A percentile compares a stretch with the other conserved stretches of the same genome.
Conservation (phyloP, 2,888 invertebrate species). For the Gymnosoma rotundatum region DNA sequence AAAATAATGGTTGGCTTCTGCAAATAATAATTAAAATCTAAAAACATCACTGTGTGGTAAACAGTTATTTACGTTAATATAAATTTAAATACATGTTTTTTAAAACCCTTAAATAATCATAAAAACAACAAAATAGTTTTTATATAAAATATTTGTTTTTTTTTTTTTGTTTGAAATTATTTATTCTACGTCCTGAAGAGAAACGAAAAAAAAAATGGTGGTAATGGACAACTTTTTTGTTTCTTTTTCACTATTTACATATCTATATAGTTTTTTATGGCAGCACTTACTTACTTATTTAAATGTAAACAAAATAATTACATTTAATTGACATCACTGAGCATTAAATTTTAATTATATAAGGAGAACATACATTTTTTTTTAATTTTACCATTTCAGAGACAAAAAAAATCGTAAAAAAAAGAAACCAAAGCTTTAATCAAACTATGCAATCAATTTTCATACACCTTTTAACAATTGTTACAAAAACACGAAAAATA, state of each 20-base stretch:
- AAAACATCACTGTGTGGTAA: conserved; percentile 29
- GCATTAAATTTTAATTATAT: conserved; percentile 71
- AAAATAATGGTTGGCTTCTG: conserved; percentile 56
- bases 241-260: conserved; percentile 37
- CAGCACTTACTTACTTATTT: no score
- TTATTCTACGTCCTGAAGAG: conserved; percentile 14
- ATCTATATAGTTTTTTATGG: no score
- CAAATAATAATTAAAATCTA: conserved; percentile 64
- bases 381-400: conserved; percentile 26
- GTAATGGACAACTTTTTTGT: background rate
- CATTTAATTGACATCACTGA: conserved; percentile 73
- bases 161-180: background rate
- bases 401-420: background rate
- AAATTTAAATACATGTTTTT: conserved; percentile 44
- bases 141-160: conserved; percentile 32
- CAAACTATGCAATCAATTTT: conserved; percentile 17
- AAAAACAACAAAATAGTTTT: conserved; percentile 43
- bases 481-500: background rate
- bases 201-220: background rate
- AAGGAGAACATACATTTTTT: conserved; percentile 35
- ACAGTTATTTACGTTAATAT: conserved; percentile 20
- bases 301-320: conserved; percentile 72
- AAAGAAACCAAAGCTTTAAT: background rate
- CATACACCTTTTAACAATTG: conserved; percentile 40
- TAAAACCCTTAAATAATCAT: conserved; percentile 34